These are phyloP conservation scores for Channa argus DNA, from an alignment of 2,113 vertebrate species.

Conservation along the genomic window DNA sequence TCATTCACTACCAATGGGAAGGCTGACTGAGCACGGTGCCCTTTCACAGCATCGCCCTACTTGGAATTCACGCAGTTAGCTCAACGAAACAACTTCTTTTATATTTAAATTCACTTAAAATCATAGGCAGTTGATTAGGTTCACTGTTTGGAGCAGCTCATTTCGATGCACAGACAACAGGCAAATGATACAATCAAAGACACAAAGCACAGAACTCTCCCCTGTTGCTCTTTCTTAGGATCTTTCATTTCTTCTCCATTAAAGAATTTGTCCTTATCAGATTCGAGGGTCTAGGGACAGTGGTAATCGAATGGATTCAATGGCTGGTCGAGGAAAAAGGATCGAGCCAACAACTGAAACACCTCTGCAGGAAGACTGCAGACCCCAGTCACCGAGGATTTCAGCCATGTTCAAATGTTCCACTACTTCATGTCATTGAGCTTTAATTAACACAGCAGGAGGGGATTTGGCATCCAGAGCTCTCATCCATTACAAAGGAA, in stretches of 20 bases:
- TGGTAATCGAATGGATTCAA: no score
- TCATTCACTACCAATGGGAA: not conserved
- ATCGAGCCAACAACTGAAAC: not conserved
- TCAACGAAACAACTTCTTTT: not conserved
- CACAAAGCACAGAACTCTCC: no score
- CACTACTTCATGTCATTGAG: constrained; percentile 22
- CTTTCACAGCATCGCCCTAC: not conserved
- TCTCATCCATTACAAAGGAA: not conserved
- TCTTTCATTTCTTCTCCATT: no score
- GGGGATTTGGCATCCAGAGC: not conserved
- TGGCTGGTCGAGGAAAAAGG: no score
- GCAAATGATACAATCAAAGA: no score
- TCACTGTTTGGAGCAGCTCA: no score
- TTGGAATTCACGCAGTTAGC: not conserved
- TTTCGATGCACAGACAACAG: no score
- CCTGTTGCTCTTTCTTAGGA: no score
- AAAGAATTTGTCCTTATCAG: no score
- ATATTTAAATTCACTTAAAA: no score
- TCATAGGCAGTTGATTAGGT: no score
- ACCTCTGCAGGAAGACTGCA: not conserved
- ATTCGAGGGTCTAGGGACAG: no score
- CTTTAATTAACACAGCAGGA: constrained; percentile 42
- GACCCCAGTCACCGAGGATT: not conserved
- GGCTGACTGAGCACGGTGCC: constrained; percentile 4
- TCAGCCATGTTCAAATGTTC: constrained; percentile 20